Conservation (phyloP, 2,888 invertebrate genomes). For the Amphimallon solstitiale region DNA sequence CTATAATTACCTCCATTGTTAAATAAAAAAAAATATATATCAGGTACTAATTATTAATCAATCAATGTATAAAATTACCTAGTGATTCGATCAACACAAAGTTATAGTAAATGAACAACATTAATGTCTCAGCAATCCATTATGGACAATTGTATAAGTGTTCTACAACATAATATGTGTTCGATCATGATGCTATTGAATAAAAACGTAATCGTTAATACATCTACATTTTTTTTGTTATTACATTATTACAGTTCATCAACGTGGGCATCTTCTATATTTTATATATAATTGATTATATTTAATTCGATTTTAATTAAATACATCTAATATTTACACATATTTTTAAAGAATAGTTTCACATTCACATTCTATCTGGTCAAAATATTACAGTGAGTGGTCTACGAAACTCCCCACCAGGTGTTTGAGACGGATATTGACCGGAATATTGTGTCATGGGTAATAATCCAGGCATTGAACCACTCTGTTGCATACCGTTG, state of each 20-base stretch:
- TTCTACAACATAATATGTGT: too few species aligned
- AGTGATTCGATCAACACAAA: too few species aligned
- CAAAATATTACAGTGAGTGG: slow-evolving; percentile 84
- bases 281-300: slow-evolving; percentile 30
- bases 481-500: slow-evolving; percentile 62
- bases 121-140: too few species aligned
- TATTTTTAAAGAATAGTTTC: slow-evolving; percentile 33
- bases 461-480: slow-evolving; percentile 61
- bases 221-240: not conserved
- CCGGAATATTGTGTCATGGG: slow-evolving; percentile 75
- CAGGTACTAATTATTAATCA: too few species aligned
- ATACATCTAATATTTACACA: slow-evolving; percentile 31
- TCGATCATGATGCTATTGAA: too few species aligned
- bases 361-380: slow-evolving; percentile 70
- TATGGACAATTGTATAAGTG: too few species aligned
- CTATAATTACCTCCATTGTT: too few species aligned
- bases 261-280: slow-evolving; percentile 10
- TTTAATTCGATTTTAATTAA: slow-evolving; percentile 19
- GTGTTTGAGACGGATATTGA: slow-evolving; percentile 66
- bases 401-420: slow-evolving; percentile 76
- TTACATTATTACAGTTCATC: slow-evolving; percentile 22
- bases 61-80: too few species aligned
- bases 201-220: too few species aligned
- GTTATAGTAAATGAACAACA: too few species aligned
- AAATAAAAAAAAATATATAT: too few species aligned